Evolutionary conservation across 2,113 vertebrate species (phyloP).

Genomic region (Takifugu flavidus): DNA sequence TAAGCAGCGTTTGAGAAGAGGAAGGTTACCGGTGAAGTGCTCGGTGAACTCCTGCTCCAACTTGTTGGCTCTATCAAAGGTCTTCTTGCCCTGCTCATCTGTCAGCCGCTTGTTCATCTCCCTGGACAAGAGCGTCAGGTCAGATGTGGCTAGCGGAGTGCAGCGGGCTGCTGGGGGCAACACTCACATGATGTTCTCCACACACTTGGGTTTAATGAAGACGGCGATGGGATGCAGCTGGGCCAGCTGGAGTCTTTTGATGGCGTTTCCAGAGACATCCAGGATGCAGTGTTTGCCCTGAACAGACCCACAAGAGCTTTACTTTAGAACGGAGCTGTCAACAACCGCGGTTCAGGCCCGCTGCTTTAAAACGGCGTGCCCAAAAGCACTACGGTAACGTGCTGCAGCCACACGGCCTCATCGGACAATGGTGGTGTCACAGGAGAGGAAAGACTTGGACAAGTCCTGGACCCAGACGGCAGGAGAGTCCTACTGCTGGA

Average conservation of each 20-base stretch:
- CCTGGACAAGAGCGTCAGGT: slow-evolving; percentile 62
- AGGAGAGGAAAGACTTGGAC: no score
- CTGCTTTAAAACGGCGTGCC: no score
- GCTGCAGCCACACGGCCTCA: no score
- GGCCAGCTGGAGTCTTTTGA: slow-evolving; percentile 95
- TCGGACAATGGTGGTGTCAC: no score
- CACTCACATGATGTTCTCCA: slow-evolving; percentile 98
- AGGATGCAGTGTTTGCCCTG: slow-evolving; percentile 99
- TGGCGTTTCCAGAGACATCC: slow-evolving; percentile 97
- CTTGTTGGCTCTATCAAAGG: slow-evolving; percentile 92
- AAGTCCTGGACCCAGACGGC: no score
- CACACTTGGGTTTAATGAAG: slow-evolving; percentile 96
- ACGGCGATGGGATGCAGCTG: slow-evolving; percentile 91
- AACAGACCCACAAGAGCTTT: slow-evolving; percentile 17
- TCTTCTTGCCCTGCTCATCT: slow-evolving; percentile 93
- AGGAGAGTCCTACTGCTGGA: not conserved
- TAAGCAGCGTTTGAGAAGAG: not conserved
- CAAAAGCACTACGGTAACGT: no score
- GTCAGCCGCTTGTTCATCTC: slow-evolving; percentile 98
- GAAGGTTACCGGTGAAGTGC: slow-evolving; percentile 89
- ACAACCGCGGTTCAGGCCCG: no score
- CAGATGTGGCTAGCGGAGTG: no score
- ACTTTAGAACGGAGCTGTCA: not conserved
- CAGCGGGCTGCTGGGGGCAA: no score
- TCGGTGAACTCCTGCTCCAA: slow-evolving; percentile 98